Base-by-base conservation (phyloP, 1,140 invertebrate species). In the Drosophila mayri region DNA sequence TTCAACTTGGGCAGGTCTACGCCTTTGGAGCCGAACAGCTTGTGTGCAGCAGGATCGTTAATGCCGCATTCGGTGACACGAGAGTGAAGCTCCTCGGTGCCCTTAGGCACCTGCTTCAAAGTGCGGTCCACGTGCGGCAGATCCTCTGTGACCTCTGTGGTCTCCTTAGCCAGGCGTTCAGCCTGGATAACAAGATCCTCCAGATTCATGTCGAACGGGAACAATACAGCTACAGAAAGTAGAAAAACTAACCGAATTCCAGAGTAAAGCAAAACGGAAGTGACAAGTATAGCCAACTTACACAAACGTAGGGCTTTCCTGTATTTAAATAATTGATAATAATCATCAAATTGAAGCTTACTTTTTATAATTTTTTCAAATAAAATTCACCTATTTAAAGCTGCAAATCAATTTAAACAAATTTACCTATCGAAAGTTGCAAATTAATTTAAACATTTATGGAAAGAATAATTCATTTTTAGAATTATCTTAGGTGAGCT, bases 1-100 rank as follows among this genome's bases (percentile, higher is more conserved):
- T 96, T 96, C 59, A 99, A 96, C 93, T 97, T 97, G 18, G 97
- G 97, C 28, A 99, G 93, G 93, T 99, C 98, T 80, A 98, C 96
- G 6, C 98, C 98, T 94, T 97, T 96, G 0, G 97, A 97, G 14
- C 98, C 98, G 62, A 99, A 94, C 30, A 99, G 93, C 14, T 99
- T 95, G 81, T 98, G 97, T 1, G 98, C 98, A 94, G 98, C 97
- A 74, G 97, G 96, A 93, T 98, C 97, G 77, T 97, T 97, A 28
- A 96, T 95, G 35, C 96, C 96, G 50, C 95, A 95, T 91, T 97
- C 96, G n/a, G 97, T 96, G 25, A 98, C 96, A 91, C 96, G 94
- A 0, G 96, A 95, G 94, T 97, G 97, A 9, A 99, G 93, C 92
- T 98, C 96, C 82, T 98, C 96, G 0, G 98, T 98, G 35, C 97